Conservation (phyloP, 1,140 invertebrate genomes). For the Tribolium madens region DNA sequence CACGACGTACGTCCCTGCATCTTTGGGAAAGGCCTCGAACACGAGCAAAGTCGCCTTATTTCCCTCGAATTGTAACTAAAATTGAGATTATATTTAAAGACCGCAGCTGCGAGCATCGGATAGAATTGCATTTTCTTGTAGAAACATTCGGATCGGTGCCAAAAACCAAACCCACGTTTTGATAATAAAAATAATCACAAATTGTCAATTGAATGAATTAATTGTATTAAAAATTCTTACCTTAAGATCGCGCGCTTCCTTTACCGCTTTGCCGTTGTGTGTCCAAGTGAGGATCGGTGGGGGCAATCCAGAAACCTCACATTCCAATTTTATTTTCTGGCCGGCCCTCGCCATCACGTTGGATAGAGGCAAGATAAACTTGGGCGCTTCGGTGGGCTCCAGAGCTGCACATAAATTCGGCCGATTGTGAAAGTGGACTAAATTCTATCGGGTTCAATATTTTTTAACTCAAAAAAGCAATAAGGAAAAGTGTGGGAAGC, state of each 20-base stretch:
- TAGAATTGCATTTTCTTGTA: constrained; percentile 24
- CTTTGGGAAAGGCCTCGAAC: constrained; percentile 77
- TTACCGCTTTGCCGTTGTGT: constrained; percentile 75
- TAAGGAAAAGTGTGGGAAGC: constrained; percentile 16
- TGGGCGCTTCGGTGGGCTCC: constrained; percentile 69
- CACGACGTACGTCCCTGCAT: constrained; percentile 77
- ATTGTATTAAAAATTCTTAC: constrained; percentile 62
- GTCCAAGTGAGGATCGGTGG: constrained; percentile 73
- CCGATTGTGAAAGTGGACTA: constrained; percentile 14
- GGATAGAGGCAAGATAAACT: constrained; percentile 70
- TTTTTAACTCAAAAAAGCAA: neutral
- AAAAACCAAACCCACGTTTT: constrained; percentile 29
- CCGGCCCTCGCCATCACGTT: constrained; percentile 75
- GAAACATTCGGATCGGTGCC: constrained; percentile 21
- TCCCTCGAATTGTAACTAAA: constrained; percentile 72
- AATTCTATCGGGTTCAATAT: neutral
- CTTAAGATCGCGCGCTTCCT: constrained; percentile 68
- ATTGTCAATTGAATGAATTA: constrained; percentile 2
- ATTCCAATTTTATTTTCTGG: constrained; percentile 77
- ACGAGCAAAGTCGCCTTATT: constrained; percentile 75
- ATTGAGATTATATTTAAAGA: constrained; percentile 62
- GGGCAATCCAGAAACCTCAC: constrained; percentile 74
- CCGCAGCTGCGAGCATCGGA: constrained; percentile 24
- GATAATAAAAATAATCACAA: constrained; percentile 1
- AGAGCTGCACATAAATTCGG: constrained; percentile 64